phyloP scores from a whole-genome alignment of 2,797 vertebrate species.

The Limosa lapponica region DNA sequence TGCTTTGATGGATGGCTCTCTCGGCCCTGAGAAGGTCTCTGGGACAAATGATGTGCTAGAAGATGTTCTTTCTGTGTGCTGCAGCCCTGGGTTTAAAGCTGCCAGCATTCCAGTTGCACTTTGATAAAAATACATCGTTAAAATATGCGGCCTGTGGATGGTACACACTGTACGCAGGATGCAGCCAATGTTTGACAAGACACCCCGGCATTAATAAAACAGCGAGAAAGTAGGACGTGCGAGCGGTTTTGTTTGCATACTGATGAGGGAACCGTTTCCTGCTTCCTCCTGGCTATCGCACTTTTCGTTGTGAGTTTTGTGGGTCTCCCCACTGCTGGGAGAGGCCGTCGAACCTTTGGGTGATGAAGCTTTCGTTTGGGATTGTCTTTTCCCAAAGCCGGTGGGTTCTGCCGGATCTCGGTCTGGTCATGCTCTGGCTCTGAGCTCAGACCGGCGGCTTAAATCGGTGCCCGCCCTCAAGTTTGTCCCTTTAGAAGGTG shows the following conservation, averaged over 20 bases:
- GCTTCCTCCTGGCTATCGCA: neutral
- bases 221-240: neutral
- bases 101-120: neutral
- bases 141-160: neutral
- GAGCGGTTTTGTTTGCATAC: neutral
- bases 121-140: conserved; percentile 23
- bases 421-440: rapidly evolving
- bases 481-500: neutral
- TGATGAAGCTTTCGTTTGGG: neutral
- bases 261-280: neutral
- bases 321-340: neutral
- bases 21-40: neutral
- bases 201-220: neutral
- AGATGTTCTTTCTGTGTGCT: neutral
- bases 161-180: neutral
- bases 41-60: rapidly evolving
- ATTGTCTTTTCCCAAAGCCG: neutral
- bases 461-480: neutral
- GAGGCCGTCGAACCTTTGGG: neutral
- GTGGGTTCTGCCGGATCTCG: neutral
- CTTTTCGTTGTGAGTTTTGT: neutral
- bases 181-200: conserved; percentile 19
- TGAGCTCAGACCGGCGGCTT: neutral
- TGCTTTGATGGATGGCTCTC: neutral
- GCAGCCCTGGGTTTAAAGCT: neutral